Evolutionary conservation across 2,888 invertebrate genomes (phyloP), one percentile per base, ranked within the genome.

Genomic region (Hirtodrosophila duncani): DNA sequence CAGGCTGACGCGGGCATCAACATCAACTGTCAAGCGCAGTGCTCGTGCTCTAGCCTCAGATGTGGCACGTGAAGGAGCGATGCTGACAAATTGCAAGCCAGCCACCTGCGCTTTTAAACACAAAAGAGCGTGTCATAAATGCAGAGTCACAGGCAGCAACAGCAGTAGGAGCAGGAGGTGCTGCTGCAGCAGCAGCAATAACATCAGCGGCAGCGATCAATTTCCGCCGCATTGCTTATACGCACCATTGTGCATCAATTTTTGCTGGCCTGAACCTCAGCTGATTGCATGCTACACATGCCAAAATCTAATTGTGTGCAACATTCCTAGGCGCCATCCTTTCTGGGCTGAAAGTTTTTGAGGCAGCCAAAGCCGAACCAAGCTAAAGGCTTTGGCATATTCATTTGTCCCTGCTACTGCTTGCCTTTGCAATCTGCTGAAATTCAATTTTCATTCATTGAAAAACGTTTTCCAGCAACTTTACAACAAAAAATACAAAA

Each of bases 71-170:
- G n/a, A 42, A 41, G 44, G 31, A 27, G 21, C 37, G 41, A 60
- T 41, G 49, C 49, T 50, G 59, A 75, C 50, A 79, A 79, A 75
- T 66, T 75, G 63, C 45, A 34, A 26, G 58, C 37, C 58, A 39
- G 46, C 51, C 55, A 75, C 67, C 70, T 70, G 62, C 44, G 52
- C 67, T 63, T 70, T 69, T 62, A 57, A 74, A 69, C 75, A 62
- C 55, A 56, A 56, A 56, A 51, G 48, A 41, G 30, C 44, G 23
- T 64, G 59, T 56, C 55, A 56, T 56, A 58, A 48, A 59, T 36
- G 36, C 36, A 36, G 46, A 36, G 46, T 10, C 5, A 17, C 23
- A 21, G 21, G 3, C 21, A 13, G 9, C 6, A 20, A 14, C 7
- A n/a, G 18, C 44, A 30, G 23, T 29, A 27, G n/a, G n/a, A n/a